Evolutionary conservation across 2,888 invertebrate species (phyloP), one percentile per base, ranked within the genome.

Genomic region (Theretra japonica): DNA sequence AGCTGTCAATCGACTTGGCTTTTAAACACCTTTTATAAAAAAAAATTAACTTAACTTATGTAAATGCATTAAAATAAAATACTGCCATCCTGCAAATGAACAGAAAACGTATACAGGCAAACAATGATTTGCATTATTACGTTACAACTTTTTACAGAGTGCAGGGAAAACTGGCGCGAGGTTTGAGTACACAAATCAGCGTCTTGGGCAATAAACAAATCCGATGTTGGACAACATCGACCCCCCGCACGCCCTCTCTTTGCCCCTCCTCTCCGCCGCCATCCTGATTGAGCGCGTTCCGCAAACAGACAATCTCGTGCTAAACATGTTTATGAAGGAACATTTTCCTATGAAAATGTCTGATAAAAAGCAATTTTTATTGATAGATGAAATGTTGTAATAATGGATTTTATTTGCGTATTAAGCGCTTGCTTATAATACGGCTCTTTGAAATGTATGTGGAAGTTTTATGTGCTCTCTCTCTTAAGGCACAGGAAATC

Each of bases 151-250:
- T 65, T 65, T 65, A 65, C 41, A 48, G 41, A 65, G 48, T 65
- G 65, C 65, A 65, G 23, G 65, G 41, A 41, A 41, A 65, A 65
- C 65, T 23, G 65, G 48, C 65, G 41, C 17, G 65, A 53, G 53
- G 53, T 53, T 70, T 71, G 71, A 69, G 74, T 75, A 78, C 71
- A 79, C 79, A 82, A 83, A 82, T 83, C 83, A 78, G 76, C 76
- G 77, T 76, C 75, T 79, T 80, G 79, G 78, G 79, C 77, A 76
- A 74, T 79, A 81, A 79, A 75, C 76, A 83, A 79, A 81, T 82
- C 76, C 69, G 58, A 50, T 68, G 62, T 59, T 60, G 65, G 74
- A 56, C 71, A 53, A 53, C 53, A 53, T 6, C n/a, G 53, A 0
- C 19, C 4, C 19, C 50, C 77, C 74, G 30, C 2, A 41, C 41